Base-by-base conservation (phyloP, 2,797 vertebrate species). In the Esox lucius region DNA sequence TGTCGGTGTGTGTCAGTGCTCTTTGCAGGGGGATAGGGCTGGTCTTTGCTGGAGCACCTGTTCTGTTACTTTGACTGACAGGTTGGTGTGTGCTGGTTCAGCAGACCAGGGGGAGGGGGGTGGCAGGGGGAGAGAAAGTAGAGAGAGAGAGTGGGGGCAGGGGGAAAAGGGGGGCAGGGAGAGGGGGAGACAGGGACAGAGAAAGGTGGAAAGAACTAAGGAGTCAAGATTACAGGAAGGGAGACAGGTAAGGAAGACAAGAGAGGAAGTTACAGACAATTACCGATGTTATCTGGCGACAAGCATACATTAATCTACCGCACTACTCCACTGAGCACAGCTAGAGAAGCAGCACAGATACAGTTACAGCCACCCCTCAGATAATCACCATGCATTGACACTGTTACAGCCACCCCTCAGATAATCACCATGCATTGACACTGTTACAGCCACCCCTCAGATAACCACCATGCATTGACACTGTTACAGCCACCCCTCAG, bases 51-150 rank as follows among this genome's bases (percentile, higher is more conserved):
- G 83, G 80, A 90, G 88, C 94, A 95, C 93, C 94, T 95, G 94
- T 94, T 94, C 81, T 70, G 79, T 79, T 26, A 31, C 65, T 90
- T 93, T 94, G 94, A 95, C 87, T 75, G 93, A 93, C 93, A 93
- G 90, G 92, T 85, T 69, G 70, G 91, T 80, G 92, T 94, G 93
- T 93, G 92, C 92, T 94, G 93, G 84, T 93, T 94, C 93, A 95
- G 93, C 94, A 94, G 92, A 93, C 93, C 92, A 86, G 61, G 49
- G 68, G 81, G 74, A 3, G 65, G 77, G 75, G 70, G 66, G 51
- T 48, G 74, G 33, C 77, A 72, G 75, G 77, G 48, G 72, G 39
- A 68, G 79, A 64, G 77, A 59, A 73, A 78, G 79, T 22, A 74
- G 22, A 80, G 78, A 17, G 78, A 17, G 5, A 26, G 7, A 69